Conservation (phyloP, 1,140 invertebrate genomes). For the Lycorma delicatula region DNA sequence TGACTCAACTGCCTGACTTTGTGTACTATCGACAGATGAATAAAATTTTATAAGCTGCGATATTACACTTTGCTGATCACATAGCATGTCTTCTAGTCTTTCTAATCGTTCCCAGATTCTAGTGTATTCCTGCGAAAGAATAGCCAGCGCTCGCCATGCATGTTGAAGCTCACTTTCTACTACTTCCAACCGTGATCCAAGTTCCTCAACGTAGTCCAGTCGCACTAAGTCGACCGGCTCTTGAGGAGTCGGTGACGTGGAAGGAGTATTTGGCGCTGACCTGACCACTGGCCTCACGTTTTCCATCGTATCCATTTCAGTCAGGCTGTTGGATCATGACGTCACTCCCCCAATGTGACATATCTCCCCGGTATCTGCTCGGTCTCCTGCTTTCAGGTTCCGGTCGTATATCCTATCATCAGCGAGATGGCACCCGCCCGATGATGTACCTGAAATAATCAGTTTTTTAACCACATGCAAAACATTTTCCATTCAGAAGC, state of each 20-base stretch:
- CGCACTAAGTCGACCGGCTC: conserved; percentile 41
- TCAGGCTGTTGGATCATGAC: no score
- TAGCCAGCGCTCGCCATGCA: conserved; percentile 82
- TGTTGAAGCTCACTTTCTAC: conserved; percentile 84
- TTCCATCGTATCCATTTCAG: conserved; percentile 11
- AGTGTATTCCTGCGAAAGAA: conserved; percentile 84
- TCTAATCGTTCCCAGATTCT: conserved; percentile 91
- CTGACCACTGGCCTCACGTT: conserved; percentile 11
- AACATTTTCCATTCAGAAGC: no score
- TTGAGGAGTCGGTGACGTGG: conserved; percentile 15
- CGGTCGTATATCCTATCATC: no score
- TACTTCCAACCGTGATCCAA: conserved; percentile 73
- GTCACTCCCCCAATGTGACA: no score
- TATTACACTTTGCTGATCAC: conserved; percentile 87
- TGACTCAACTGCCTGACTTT: conserved; percentile 39
- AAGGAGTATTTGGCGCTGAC: conserved; percentile 16
- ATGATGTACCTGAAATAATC: no score
- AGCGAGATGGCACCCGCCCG: no score
- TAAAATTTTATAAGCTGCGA: conserved; percentile 78
- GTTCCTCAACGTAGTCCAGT: conserved; percentile 79
- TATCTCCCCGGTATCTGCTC: no score
- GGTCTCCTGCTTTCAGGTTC: no score
- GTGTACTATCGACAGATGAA: conserved; percentile 33
- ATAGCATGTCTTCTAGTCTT: conserved; percentile 78
- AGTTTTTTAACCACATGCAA: no score